Conservation (phyloP, 2,113 vertebrate species). For the Pseudonaja textilis region DNA sequence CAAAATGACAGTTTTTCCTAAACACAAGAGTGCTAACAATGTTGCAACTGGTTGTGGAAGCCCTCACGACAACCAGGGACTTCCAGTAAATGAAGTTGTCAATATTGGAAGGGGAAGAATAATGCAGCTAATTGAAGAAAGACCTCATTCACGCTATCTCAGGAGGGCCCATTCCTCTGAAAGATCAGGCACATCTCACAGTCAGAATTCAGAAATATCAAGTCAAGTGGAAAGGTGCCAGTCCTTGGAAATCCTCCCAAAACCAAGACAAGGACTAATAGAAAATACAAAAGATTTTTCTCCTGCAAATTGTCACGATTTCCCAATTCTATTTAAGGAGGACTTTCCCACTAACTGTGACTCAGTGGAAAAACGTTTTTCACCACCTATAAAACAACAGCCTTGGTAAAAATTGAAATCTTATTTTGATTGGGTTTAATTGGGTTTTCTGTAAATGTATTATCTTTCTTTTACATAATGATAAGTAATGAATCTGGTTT, state of each 20-base stretch:
- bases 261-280: constrained; percentile 54
- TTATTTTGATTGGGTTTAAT: neutral
- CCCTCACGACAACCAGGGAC: constrained; percentile 66
- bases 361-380: constrained; percentile 68
- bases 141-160: constrained; percentile 87
- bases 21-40: constrained; percentile 64
- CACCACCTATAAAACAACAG: constrained; percentile 80
- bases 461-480: neutral
- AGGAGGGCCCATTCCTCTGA: constrained; percentile 92
- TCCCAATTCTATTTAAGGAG: constrained; percentile 74
- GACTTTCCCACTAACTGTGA: constrained; percentile 57
- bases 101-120: constrained; percentile 61
- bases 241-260: constrained; percentile 82
- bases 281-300: constrained; percentile 66
- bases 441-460: neutral
- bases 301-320: constrained; percentile 59
- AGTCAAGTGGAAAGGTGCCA: constrained; percentile 77
- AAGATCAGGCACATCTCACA: constrained; percentile 68
- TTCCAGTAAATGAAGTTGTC: constrained; percentile 53
- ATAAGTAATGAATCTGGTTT: neutral
- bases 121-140: constrained; percentile 62
- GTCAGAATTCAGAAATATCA: constrained; percentile 54
- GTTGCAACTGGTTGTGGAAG: constrained; percentile 68
- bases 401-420: constrained; percentile 73
- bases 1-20: constrained; percentile 80